Conservation (phyloP, 2,888 invertebrate species). For the Tyria jacobaeae region DNA sequence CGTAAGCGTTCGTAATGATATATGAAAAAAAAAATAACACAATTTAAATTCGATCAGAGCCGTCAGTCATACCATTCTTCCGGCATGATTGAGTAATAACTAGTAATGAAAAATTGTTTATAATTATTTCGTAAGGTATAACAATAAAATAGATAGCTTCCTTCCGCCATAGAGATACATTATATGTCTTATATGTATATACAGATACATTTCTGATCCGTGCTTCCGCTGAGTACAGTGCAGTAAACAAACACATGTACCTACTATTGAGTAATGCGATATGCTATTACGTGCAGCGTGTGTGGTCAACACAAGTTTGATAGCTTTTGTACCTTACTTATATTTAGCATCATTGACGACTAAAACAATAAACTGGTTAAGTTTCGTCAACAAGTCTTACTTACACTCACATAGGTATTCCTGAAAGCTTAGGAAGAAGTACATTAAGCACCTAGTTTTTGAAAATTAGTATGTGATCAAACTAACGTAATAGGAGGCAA, state of each 20-base stretch:
- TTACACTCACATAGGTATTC: background rate
- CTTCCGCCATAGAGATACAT: slow-evolving; percentile 22
- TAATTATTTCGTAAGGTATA: slow-evolving; percentile 21
- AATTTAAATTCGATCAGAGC: slow-evolving; percentile 13
- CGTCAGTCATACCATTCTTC: slow-evolving; percentile 25
- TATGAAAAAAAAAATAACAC: slow-evolving; percentile 15
- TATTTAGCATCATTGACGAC: background rate
- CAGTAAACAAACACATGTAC: slow-evolving; percentile 15
- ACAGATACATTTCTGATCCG: background rate
- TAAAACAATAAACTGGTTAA: background rate
- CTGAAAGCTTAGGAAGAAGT: no score
- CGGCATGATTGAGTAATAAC: slow-evolving; percentile 36
- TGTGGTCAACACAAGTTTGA: slow-evolving; percentile 12
- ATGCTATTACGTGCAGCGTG: slow-evolving; percentile 17
- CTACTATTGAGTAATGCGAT: slow-evolving; percentile 18
- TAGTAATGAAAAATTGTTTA: slow-evolving; percentile 7
- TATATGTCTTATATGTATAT: no score
- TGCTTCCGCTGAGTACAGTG: slow-evolving; percentile 18
- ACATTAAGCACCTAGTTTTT: no score
- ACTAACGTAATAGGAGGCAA: no score
- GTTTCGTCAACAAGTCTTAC: background rate
- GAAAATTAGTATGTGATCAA: no score
- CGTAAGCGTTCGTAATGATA: slow-evolving; percentile 15
- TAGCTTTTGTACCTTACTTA: slow-evolving; percentile 6
- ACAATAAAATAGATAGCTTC: slow-evolving; percentile 41